Conservation (phyloP, 2,113 vertebrate species). For the Manacus vitellinus region DNA sequence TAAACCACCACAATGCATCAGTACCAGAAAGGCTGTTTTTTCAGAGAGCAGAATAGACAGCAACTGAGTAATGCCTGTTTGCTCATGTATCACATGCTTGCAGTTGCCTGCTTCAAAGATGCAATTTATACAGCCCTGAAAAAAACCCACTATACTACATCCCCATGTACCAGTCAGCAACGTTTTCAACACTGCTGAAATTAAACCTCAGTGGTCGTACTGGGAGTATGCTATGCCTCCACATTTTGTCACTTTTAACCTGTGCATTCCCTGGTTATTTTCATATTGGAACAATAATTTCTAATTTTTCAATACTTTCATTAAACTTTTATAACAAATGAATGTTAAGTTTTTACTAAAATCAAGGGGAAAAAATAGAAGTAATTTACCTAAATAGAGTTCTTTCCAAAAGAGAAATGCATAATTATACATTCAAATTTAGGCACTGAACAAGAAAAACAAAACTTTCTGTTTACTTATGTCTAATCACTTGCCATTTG, state of each 20-base stretch:
- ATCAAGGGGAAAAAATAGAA: rapidly evolving
- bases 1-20: background rate
- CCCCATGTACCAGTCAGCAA: background rate
- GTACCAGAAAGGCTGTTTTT: background rate
- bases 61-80: slow-evolving; percentile 11
- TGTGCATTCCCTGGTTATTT: background rate
- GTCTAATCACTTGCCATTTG: background rate
- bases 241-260: background rate
- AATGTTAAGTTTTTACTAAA: background rate
- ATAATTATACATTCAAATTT: background rate
- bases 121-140: background rate
- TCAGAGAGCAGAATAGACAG: background rate
- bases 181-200: background rate
- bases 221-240: background rate
- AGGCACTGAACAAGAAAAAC: background rate
- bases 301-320: background rate
- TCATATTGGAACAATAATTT: background rate
- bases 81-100: background rate
- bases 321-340: background rate
- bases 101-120: background rate
- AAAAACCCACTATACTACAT: background rate
- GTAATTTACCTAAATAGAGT: background rate
- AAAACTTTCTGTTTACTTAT: background rate
- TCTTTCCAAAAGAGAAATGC: background rate
- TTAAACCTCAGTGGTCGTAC: background rate